phyloP scores from a whole-genome alignment of 2,113 vertebrate genomes.

The Lophura nycthemera region DNA sequence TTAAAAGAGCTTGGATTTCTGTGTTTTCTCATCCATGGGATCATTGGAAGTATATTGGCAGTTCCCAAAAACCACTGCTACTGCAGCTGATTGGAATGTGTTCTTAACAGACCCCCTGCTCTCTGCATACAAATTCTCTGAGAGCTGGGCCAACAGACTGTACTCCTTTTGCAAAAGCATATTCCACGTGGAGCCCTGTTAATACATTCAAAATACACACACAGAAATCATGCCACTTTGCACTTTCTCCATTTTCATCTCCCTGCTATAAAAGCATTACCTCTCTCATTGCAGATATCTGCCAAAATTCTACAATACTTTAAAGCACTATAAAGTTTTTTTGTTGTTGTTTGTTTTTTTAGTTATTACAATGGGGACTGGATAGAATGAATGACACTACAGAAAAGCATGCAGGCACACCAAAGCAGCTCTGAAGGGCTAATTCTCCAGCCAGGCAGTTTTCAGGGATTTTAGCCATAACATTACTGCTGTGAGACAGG shows the following conservation, averaged over 20 bases:
- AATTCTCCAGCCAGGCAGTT: not conserved
- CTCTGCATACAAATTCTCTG: not conserved
- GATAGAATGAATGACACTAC: not conserved
- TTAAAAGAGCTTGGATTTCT: not conserved
- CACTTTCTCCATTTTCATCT: not conserved
- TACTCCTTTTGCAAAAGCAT: conserved; percentile 13
- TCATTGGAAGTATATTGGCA: not conserved
- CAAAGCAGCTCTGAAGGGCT: not conserved
- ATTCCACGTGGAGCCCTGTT: not conserved
- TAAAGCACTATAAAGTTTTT: not conserved
- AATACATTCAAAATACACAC: not conserved
- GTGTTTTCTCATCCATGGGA: not conserved
- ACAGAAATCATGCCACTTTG: not conserved
- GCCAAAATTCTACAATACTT: not conserved
- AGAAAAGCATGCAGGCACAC: not conserved
- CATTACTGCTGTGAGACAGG: not conserved
- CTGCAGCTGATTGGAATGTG: not conserved
- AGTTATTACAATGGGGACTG: not conserved
- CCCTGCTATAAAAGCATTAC: not conserved
- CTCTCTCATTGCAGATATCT: not conserved
- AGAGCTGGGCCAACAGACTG: not conserved
- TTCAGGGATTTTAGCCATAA: not conserved
- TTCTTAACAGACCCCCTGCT: not conserved
- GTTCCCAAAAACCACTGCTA: not conserved
- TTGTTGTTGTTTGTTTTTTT: not conserved